Conservation (phyloP, 2,797 vertebrate species). For the Myiotriccus ornatus region DNA sequence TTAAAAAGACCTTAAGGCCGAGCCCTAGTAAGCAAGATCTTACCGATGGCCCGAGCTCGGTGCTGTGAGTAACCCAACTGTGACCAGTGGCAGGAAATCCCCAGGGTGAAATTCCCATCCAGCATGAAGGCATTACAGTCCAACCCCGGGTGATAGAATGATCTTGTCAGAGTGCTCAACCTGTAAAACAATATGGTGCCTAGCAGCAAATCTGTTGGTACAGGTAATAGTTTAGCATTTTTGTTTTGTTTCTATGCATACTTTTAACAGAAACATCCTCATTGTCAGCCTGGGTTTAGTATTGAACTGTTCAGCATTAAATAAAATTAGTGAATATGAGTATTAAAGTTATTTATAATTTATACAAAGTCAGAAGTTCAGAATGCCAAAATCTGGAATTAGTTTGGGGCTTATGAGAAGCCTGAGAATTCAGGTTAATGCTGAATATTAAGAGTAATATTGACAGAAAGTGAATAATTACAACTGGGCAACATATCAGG, state of each 20-base stretch:
- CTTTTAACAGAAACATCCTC: background rate
- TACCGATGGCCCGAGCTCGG: background rate
- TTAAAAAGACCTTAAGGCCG: background rate
- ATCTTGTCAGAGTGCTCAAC: background rate
- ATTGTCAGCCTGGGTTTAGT: background rate
- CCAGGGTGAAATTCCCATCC: background rate
- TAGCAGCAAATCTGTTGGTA: background rate
- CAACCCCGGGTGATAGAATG: background rate
- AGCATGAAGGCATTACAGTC: background rate
- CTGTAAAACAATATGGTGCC: background rate
- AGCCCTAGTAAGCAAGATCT: background rate
- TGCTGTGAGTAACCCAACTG: background rate
- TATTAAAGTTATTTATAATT: background rate
- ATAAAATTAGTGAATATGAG: background rate
- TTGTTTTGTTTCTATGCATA: background rate
- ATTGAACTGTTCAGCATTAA: background rate
- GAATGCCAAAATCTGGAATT: background rate
- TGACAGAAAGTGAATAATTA: background rate
- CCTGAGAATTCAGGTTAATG: background rate
- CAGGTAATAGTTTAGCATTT: background rate
- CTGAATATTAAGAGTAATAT: background rate
- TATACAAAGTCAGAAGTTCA: background rate
- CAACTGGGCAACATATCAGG: background rate
- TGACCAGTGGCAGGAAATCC: background rate
- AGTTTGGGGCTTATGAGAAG: background rate